These are phyloP conservation scores for Dromococcyx pavoninus DNA, from an alignment of 2,797 vertebrate species.

Conservation along the genomic window DNA sequence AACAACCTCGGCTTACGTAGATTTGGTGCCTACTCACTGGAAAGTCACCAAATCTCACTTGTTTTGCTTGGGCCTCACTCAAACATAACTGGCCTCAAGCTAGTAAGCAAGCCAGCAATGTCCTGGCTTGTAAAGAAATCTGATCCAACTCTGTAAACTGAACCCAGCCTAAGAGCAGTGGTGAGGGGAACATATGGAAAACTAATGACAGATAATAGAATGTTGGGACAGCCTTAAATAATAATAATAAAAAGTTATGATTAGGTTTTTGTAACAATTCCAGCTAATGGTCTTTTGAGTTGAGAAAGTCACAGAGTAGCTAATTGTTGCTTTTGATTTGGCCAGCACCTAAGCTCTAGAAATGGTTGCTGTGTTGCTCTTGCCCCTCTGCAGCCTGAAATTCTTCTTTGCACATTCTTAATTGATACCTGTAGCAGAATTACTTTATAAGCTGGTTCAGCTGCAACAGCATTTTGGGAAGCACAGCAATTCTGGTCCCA, in stretches of 20 bases:
- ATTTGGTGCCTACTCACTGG: conserved; percentile 47
- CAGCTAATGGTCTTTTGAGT: background rate
- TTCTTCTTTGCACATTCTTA: background rate
- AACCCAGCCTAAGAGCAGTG: conserved; percentile 13
- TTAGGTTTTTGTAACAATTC: conserved; percentile 18
- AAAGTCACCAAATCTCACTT: conserved; percentile 53
- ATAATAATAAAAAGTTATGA: background rate
- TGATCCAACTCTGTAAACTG: conserved; percentile 49
- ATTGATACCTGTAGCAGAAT: background rate
- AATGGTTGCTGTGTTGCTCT: background rate
- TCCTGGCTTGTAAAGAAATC: conserved; percentile 62
- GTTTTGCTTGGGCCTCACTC: conserved; percentile 61
- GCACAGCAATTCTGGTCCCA: background rate
- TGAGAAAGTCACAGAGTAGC: background rate
- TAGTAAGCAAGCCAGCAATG: conserved; percentile 62
- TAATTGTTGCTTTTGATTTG: background rate
- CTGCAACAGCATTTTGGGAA: conserved; percentile 5
- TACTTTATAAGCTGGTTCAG: conserved; percentile 16
- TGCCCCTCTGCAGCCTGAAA: background rate
- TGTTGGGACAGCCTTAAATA: background rate
- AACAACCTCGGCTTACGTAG: background rate
- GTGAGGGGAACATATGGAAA: conserved; percentile 46
- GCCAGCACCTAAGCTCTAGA: background rate
- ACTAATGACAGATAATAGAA: conserved; percentile 56
- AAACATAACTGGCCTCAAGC: conserved; percentile 64